These are phyloP conservation scores for Trematocara stigmaticum DNA, from an alignment of 2,113 vertebrate genomes.

Conservation along the genomic window DNA sequence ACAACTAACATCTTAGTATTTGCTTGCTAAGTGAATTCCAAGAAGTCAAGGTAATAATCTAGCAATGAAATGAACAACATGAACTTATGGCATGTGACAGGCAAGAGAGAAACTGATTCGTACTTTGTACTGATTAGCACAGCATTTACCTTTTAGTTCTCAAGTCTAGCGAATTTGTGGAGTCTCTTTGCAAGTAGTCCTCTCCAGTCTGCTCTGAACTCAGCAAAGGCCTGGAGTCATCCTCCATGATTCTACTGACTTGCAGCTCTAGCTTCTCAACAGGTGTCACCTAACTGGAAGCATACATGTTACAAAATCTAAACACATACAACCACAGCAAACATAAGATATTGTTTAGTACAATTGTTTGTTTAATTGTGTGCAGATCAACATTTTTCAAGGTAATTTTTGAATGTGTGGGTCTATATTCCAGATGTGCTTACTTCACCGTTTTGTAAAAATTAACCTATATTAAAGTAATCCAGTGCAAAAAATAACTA, in stretches of 20 bases:
- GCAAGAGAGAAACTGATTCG: background rate
- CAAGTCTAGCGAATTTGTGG: constrained; percentile 63
- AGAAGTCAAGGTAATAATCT: background rate
- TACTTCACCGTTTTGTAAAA: background rate
- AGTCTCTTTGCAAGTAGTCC: constrained; percentile 37
- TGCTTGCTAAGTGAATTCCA: constrained; percentile 3
- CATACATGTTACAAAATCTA: background rate
- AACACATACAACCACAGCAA: background rate
- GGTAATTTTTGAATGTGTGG: background rate
- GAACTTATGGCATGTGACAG: background rate
- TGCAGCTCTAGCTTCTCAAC: background rate
- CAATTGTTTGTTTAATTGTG: background rate
- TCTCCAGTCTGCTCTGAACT: constrained; percentile 43
- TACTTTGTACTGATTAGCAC: background rate
- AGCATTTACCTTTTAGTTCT: constrained; percentile 67
- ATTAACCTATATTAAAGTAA: background rate
- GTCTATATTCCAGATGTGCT: background rate
- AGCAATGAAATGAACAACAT: background rate
- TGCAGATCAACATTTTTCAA: background rate
- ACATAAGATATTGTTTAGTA: background rate
- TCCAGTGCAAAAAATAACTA: background rate
- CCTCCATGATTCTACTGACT: constrained; percentile 63
- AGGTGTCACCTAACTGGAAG: constrained; percentile 42
- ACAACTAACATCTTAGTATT: background rate
- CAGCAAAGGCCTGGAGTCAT: constrained; percentile 65